Base-by-base conservation (phyloP, 2,797 vertebrate species). In the Scolopax rusticola region DNA sequence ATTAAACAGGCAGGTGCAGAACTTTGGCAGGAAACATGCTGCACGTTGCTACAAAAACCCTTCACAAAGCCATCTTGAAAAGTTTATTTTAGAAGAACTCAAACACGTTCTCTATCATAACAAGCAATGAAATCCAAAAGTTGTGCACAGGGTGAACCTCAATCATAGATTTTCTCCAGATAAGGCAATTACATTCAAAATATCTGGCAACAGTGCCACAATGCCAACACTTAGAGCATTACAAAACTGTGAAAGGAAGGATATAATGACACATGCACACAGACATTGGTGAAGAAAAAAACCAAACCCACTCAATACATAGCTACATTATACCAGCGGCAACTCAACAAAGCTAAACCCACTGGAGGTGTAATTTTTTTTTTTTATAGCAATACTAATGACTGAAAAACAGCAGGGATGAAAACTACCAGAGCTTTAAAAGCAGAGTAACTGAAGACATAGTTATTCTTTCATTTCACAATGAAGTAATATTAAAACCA, bases 41-140 rank as follows among this genome's bases (percentile, higher is more conserved):
- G 21, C 40, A 41, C 24, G 4, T 8, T 48, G 53, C 48, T 50
- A 38, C 21, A 40, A 30, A 61, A 70, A 65, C 5, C 14, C 53
- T 53, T 20, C 57, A 15, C 51, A 28, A 71, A 93, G 43, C 21
- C 36, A 14, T 28, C 32, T 20, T 11, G 33, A 17, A 30, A 85
- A 89, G 51, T 71, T 87, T 30, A 6, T 59, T 93, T 81, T 27
- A 48, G 36, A 63, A 18, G 20, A 65, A 41, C 11, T 56, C n/a
- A 59, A 51, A 61, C 25, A 25, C 0, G 0, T 32, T 65, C 47
- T 48, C 6, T 1, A 36, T 48, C 0, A 0, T 7, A 38, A 65
- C 40, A 27, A 76, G 75, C 54, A 40, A 36, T 12, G 11, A 69
- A 87, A 78, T 30, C 18, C 61, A 53, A 23, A 80, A 61, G 15